Base-by-base conservation (phyloP, 2,113 vertebrate genomes). In the Sylvia atricapilla region DNA sequence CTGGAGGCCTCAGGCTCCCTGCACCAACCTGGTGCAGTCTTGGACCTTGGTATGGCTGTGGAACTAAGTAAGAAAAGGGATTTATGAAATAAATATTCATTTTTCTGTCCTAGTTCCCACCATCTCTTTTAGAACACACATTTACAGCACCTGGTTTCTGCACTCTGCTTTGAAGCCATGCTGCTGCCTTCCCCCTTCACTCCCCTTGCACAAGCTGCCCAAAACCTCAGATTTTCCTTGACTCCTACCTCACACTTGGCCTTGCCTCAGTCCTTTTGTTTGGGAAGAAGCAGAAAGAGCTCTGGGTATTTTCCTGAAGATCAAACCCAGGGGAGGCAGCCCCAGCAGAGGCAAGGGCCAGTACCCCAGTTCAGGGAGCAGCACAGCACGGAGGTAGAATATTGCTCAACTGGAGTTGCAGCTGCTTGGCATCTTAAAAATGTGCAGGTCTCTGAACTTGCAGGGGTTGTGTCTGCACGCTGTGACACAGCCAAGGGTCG, bases 61-160 rank as follows among this genome's bases (percentile, higher is more conserved):
- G 46, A 47, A 55, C 20, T 49, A 21, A 64, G 21, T 8, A 70
- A 27, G 33, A 16, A 50, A 47, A 64, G 35, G 12, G 4, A 50
- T 83, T 70, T 80, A 28, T 10, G 6, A 55, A 47, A 55, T 21
- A 72, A 63, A 81, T 27, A 50, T 1, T 31, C 19, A 49, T 68
- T 59, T 66, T 46, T 31, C 46, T 64, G 28, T 52, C 52, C 67
- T 7, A 7, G 43, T 13, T 53, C 33, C 25, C 37, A 23, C 15
- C 0, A 1, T 4, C 62, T 70, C 58, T 41, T 60, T 78, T 13
- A 43, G 44, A 93, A 41, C 2, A 20, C 0, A 0, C 5, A 1
- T 47, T 87, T 17, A 59, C 27, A 84, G 53, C 30, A 63, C 21
- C 35, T 15, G 4, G 9, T 25, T 79, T 47, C 28, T 30, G 35